Evolutionary conservation across 2,797 vertebrate genomes (phyloP).

Genomic region (Pipistrellus nathusii): DNA sequence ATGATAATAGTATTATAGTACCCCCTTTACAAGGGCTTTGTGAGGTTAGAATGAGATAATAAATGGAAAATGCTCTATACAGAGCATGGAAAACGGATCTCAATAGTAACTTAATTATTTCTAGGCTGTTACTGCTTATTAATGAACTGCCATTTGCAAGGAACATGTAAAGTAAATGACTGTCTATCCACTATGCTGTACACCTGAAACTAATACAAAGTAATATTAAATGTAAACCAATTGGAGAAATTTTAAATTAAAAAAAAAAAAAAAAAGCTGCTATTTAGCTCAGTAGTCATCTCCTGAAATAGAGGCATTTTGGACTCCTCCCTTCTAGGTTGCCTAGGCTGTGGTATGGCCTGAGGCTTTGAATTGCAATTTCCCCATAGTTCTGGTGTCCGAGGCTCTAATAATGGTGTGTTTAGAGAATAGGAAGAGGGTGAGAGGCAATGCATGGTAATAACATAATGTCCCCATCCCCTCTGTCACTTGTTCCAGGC

Average conservation of each 20-base stretch:
- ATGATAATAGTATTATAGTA: not conserved
- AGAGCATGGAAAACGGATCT: not conserved
- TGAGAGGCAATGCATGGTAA: not conserved
- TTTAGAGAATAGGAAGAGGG: not conserved
- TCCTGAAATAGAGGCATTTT: not conserved
- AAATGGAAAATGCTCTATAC: not conserved
- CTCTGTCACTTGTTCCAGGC: conserved; percentile 84
- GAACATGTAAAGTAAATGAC: not conserved
- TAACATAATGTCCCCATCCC: not conserved
- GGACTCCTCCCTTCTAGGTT: not conserved
- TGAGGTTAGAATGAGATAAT: conserved; percentile 27
- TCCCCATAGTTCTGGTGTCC: not conserved
- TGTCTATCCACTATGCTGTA: not conserved
- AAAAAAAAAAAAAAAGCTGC: not conserved
- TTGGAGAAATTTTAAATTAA: not conserved
- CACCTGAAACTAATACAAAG: not conserved
- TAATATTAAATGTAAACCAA: not conserved
- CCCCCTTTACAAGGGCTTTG: not conserved
- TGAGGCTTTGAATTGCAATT: not conserved
- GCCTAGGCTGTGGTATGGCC: not conserved
- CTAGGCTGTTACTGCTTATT: not conserved
- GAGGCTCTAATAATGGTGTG: not conserved
- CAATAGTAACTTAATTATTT: not conserved
- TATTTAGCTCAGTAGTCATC: not conserved
- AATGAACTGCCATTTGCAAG: not conserved